These are phyloP conservation scores for Calypte anna DNA, from an alignment of 2,113 vertebrate genomes.

Conservation along the genomic window DNA sequence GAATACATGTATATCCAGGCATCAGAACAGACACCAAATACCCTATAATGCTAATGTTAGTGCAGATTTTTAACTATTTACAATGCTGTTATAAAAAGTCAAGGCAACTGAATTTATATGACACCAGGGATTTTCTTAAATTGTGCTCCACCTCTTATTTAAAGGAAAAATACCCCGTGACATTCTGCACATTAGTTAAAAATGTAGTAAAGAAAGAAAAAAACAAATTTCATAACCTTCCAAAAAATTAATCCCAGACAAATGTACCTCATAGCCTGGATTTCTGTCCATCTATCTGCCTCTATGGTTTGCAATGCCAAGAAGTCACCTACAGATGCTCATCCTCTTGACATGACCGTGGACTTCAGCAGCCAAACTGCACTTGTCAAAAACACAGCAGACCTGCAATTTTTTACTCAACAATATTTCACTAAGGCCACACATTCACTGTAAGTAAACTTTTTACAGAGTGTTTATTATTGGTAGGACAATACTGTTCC, in stretches of 20 bases:
- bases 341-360: background rate
- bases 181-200: background rate
- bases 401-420: background rate
- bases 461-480: background rate
- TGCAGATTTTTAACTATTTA: conserved; percentile 41
- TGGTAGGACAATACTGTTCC: background rate
- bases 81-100: background rate
- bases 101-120: conserved; percentile 6
- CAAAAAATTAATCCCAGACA: background rate
- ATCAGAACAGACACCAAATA: conserved; percentile 18
- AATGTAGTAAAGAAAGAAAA: background rate
- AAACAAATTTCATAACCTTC: background rate
- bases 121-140: conserved; percentile 3
- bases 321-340: background rate
- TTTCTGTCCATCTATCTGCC: background rate
- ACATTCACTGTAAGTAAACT: background rate
- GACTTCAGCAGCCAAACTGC: background rate
- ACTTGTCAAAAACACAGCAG: conserved; percentile 13
- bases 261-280: background rate
- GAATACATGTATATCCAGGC: conserved; percentile 32
- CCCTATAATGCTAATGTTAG: background rate
- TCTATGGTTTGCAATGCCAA: background rate
- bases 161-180: background rate
- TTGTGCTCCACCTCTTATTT: conserved; percentile 22
- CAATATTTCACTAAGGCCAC: background rate